Percentiles rank a stretch among this genome's conserved stretches.
These are phyloP conservation scores for Pipa parva DNA, from an alignment of 2,113 vertebrate species.

Conservation along the genomic window DNA sequence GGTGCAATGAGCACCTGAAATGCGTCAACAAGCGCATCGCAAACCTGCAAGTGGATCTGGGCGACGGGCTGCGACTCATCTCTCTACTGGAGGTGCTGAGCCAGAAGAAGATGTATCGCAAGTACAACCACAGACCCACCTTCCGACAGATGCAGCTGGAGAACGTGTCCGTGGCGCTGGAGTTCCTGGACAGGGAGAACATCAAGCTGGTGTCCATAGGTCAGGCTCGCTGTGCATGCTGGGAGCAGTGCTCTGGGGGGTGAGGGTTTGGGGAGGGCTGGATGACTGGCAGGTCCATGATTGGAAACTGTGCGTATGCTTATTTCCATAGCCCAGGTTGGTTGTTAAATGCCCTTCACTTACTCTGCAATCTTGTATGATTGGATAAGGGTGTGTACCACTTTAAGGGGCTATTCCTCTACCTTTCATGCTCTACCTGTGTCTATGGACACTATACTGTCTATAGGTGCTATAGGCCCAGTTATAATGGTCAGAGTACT, in stretches of 20 bases:
- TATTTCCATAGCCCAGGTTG: no score
- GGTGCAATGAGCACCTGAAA: constrained; percentile 80
- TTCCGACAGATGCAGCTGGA: constrained; percentile 85
- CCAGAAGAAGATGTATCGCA: constrained; percentile 84
- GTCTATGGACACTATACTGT: no score
- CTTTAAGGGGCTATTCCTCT: no score
- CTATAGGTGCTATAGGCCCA: no score
- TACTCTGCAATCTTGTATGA: no score
- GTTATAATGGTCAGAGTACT: no score
- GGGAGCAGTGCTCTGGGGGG: neutral
- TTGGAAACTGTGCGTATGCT: no score
- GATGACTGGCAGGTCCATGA: no score
- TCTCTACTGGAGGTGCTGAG: constrained; percentile 78
- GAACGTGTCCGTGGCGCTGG: constrained; percentile 81
- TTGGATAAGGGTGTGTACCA: no score
- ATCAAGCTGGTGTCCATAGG: constrained; percentile 83
- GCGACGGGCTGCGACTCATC: constrained; percentile 79
- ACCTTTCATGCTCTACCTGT: no score
- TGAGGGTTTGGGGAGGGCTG: no score
- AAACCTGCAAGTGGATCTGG: constrained; percentile 75
- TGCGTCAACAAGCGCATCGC: constrained; percentile 76
- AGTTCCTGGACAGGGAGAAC: constrained; percentile 79
- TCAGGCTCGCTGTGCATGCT: constrained; percentile 39
- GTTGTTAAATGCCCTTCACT: no score
- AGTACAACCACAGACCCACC: constrained; percentile 80